Conservation (phyloP, 2,888 invertebrate genomes). For the Plusia festucae region DNA sequence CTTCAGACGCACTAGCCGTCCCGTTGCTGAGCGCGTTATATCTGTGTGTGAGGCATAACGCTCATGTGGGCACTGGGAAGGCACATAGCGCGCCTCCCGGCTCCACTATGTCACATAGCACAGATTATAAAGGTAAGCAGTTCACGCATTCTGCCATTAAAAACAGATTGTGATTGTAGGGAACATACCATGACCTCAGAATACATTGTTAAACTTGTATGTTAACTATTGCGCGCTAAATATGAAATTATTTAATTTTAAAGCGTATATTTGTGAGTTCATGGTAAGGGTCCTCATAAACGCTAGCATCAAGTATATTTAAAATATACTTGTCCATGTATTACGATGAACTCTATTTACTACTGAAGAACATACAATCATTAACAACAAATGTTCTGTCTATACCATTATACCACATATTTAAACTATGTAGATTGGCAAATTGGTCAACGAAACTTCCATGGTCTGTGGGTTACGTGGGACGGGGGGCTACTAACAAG, state of each 20-base stretch:
- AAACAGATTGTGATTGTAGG: neutral
- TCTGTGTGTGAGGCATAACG: constrained; percentile 83
- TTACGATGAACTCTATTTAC: neutral
- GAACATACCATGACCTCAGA: neutral
- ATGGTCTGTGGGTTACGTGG: too few species aligned
- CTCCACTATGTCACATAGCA: constrained; percentile 64
- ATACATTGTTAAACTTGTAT: neutral
- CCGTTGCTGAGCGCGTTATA: constrained; percentile 84
- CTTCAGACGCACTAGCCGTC: constrained; percentile 78
- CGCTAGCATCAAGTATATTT: neutral
- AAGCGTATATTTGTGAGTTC: neutral
- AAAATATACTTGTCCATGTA: neutral
- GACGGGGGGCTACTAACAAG: too few species aligned
- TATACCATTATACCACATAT: neutral
- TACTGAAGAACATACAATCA: neutral
- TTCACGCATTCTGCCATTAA: neutral
- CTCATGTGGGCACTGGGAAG: constrained; percentile 53
- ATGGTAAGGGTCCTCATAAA: neutral
- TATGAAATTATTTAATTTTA: neutral
- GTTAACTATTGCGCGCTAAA: neutral
- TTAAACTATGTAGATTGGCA: too few species aligned
- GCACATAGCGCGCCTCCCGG: constrained; percentile 64
- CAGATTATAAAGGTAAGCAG: constrained; percentile 71
- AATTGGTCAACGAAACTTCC: too few species aligned
- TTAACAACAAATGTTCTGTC: neutral